Conservation (phyloP, 2,888 invertebrate species). For the Ectemnius continuus region DNA sequence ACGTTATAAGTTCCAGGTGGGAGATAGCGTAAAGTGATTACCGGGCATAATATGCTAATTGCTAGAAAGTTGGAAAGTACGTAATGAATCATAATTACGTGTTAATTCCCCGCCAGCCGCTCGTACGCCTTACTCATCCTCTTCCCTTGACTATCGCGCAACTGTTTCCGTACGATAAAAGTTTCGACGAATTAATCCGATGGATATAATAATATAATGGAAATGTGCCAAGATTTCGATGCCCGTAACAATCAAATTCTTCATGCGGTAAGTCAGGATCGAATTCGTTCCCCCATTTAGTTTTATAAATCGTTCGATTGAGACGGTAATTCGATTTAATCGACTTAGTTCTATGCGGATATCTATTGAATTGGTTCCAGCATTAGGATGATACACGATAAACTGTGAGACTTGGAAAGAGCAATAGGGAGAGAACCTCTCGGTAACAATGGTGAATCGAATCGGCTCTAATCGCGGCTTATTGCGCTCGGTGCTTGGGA, state of each 20-base stretch:
- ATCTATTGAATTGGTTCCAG: background rate
- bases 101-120: background rate
- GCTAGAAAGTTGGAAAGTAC: constrained; percentile 9
- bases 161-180: too few relatives aligned
- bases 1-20: background rate
- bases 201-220: too few relatives aligned
- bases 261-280: too few relatives aligned
- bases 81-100: constrained; percentile 6
- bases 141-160: too few relatives aligned
- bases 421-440: background rate
- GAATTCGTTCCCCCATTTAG: too few relatives aligned
- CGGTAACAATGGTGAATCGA: constrained; percentile 15
- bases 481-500: background rate
- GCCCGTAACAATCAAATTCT: too few relatives aligned
- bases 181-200: too few relatives aligned
- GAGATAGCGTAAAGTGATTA: background rate
- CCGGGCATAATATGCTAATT: background rate
- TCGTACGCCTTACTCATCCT: background rate
- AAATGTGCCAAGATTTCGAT: too few relatives aligned
- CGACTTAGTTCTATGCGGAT: background rate
- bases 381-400: background rate
- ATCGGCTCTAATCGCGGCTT: constrained; percentile 2
- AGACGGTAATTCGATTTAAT: too few relatives aligned
- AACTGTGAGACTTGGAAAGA: background rate
- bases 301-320: too few relatives aligned